Base-by-base conservation (phyloP, 2,113 vertebrate genomes). In the Blennius ocellaris region DNA sequence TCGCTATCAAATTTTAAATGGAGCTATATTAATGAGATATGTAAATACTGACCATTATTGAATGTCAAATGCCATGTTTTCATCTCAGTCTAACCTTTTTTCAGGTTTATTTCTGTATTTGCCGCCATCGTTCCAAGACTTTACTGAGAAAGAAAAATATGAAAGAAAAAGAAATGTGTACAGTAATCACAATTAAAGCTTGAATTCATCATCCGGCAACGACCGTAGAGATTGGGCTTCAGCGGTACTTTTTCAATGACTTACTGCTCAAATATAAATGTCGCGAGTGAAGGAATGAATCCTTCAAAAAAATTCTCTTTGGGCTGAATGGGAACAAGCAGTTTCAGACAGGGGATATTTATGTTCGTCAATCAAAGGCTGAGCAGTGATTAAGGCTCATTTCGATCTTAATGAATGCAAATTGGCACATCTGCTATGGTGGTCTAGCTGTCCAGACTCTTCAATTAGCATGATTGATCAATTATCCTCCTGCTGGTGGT, bases 381-480 rank as follows among this genome's bases (percentile, higher is more conserved):
- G 78, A 87, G 76, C 76, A 68, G 88, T 93, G 90, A 94, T 94
- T 94, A 93, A 91, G 91, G 85, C 88, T 89, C 88, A 89, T 93
- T 91, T 91, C 84, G 62, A 62, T 82, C 85, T 82, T 94, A 94
- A 94, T 93, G 91, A 94, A 94, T 94, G 93, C 91, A 94, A 94
- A 94, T 94, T 90, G 92, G 91, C 93, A 92, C 94, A 94, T 94
- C 93, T 94, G 93, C 91, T 93, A 87, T 90, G 90, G 90, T 90
- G 90, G 84, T 82, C 89, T 90, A 88, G 91, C 90, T 93, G 91
- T 93, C 92, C 92, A 93, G 89, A 93, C 92, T 93, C 90, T 92
- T 92, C 91, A 93, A 93, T 94, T 94, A 94, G 90, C 82, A 78
- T 94, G 93, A 94, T 94, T 93, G 93, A 94, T 94, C 92, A 94